Evolutionary conservation across 2,113 vertebrate species (phyloP).

Genomic region (Pitta sordida): DNA sequence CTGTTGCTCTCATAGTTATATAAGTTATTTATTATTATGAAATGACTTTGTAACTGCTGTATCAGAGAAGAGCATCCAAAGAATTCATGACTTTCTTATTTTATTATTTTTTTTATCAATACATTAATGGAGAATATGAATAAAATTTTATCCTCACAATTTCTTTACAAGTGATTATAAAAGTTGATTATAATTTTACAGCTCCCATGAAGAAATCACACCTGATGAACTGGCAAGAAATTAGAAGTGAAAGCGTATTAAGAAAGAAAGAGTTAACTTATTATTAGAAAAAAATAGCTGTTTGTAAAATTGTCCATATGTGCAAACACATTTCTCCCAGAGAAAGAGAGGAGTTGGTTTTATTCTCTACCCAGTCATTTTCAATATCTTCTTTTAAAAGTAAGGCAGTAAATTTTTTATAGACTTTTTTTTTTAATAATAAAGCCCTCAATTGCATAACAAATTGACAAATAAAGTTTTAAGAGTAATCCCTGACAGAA

Average conservation of each 20-base stretch:
- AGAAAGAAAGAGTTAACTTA: background rate
- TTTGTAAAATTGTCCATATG: background rate
- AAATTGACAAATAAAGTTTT: background rate
- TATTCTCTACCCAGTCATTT: background rate
- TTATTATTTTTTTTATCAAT: background rate
- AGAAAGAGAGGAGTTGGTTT: background rate
- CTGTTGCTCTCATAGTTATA: background rate
- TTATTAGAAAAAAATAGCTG: background rate
- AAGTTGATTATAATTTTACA: background rate
- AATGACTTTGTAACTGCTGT: background rate
- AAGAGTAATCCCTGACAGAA: background rate
- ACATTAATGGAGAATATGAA: background rate
- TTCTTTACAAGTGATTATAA: background rate
- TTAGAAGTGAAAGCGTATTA: background rate
- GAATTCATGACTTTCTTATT: background rate
- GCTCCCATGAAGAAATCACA: background rate
- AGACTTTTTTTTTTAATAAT: background rate
- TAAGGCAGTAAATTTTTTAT: background rate
- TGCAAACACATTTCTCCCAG: background rate
- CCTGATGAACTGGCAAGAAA: background rate
- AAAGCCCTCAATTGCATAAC: background rate
- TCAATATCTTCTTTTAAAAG: background rate
- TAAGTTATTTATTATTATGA: background rate
- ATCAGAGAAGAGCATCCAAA: background rate
- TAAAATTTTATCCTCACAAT: background rate